These are phyloP conservation scores for Paramuricea clavata DNA, from an alignment of 92 coral and sea anemone species.

Conservation along the genomic window DNA sequence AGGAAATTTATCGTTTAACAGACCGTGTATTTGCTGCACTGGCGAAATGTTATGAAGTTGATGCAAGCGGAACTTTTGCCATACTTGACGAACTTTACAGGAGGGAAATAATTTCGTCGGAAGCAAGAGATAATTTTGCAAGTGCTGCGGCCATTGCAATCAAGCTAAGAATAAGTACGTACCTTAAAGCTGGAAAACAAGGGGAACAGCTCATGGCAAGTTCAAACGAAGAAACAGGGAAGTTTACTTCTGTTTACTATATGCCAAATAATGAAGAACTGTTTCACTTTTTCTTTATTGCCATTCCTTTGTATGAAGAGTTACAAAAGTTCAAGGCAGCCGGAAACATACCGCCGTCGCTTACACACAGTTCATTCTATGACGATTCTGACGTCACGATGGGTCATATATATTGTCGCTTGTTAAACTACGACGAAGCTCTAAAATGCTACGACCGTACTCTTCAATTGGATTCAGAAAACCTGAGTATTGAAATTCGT, in stretches of 20 bases:
- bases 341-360: neutral
- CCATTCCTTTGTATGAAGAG: slow-evolving; percentile 38
- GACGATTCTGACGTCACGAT: slow-evolving; percentile 15
- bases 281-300: slow-evolving; percentile 39
- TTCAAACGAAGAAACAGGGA: neutral
- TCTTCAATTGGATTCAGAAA: neutral
- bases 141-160: slow-evolving; percentile 28
- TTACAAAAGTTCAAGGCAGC: neutral
- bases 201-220: slow-evolving; percentile 8
- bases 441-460: slow-evolving; percentile 4
- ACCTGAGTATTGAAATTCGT: neutral
- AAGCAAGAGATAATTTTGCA: slow-evolving; percentile 7
- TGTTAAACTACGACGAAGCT: neutral
- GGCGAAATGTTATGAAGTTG: slow-evolving; percentile 7
- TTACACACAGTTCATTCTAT: neutral
- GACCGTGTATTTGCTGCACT: slow-evolving; percentile 27
- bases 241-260: neutral
- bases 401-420: slow-evolving; percentile 15
- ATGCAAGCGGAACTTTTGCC: slow-evolving; percentile 11
- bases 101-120: neutral
- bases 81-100: neutral
- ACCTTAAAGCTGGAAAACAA: slow-evolving; percentile 40
- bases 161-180: slow-evolving; percentile 22
- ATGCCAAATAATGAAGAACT: slow-evolving; percentile 28
- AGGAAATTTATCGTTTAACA: slow-evolving; percentile 29